Base-by-base conservation (phyloP, 37 sponge, comb jelly and placozoan species). In the Theonella swinhoei region DNA sequence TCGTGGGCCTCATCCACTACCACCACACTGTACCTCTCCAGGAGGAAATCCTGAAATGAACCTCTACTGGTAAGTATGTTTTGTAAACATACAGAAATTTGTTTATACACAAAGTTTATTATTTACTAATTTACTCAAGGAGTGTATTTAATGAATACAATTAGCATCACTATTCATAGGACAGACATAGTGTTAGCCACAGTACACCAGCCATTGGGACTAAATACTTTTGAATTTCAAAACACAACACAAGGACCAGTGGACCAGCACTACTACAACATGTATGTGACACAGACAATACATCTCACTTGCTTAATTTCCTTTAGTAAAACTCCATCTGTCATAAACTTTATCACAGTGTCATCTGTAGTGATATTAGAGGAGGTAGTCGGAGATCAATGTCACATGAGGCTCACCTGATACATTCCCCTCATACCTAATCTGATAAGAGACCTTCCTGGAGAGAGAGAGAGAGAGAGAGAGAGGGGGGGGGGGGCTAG, bases 1-100 rank as follows among this genome's bases (percentile, higher is more conserved):
- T 98, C 99, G 70, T 98, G 99, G 32, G 99, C 99, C 68, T 98
- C 99, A 68, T 98, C 99, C 31, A 98, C 80, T 19, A 95, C 70
- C 29, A 98, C 40, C 20, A 89, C 99, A 40, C 94, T 90, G 79
- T 98, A 98, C 34, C 80, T 86, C 19, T 88, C 80, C 65, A 98
- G 88, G 11, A 98, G 89, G 73, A 98, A 94, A 59, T 98, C 99
- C 88, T 94, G 78, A 38, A 35, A 59, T 0, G 65, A 31, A 32
- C 60, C 11, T 58, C 60, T 58, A 11, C 19, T n/a, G n/a, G n/a
- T n/a, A n/a, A n/a, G n/a, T n/a, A n/a, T n/a, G n/a, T n/a, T n/a
- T n/a, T n/a, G n/a, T n/a, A n/a, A n/a, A n/a, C n/a, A n/a, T n/a
- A n/a, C n/a, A n/a, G n/a, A n/a, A n/a, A n/a, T n/a, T n/a, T n/a